Base-by-base conservation (phyloP, 2,797 vertebrate genomes). In the Aselliscus stoliczkanus region DNA sequence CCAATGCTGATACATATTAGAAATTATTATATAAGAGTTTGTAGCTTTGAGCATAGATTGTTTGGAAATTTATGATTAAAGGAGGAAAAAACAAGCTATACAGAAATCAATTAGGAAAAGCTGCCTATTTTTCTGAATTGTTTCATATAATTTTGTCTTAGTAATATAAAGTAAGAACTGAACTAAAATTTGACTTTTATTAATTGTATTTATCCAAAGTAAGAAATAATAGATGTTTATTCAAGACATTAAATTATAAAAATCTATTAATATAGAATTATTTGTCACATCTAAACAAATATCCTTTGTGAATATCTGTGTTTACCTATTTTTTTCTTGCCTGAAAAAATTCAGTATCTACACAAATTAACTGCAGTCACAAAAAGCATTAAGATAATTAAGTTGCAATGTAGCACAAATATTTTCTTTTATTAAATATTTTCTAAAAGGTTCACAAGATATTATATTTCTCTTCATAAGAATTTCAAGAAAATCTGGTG, bases 381-480 rank as follows among this genome's bases (percentile, higher is more conserved):
- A 37, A 67, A 67, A 20, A 37, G 5, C 37, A 85, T 37, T 69
- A 50, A 80, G 47, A 37, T 39, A 94, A 93, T 85, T 96, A 97
- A 93, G 91, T 93, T 96, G 73, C 47, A 93, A 64, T 52, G 27
- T 85, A 97, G 21, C 69, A 96, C 88, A 96, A 86, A 94, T 96
- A 96, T 92, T 95, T 87, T 86, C 72, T 93, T 47, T 90, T 88
- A 83, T 96, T 94, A 67, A 79, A 34, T 11, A 64, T 6, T 42
- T 92, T 93, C 72, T 70, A 42, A 37, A 83, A 73, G 20, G 1
- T 17, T 84, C 70, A 88, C 72, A 89, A 76, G 73, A 13, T 56
- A 50, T n/a, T 62, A 4, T 2, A 20, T 88, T 76, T 81, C 15
- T 89, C 27, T 80, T 86, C 52, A 23, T 54, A 75, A 83, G 14